phyloP scores from a whole-genome alignment of 2,797 vertebrate genomes.

The Enteromius paludinosus region DNA sequence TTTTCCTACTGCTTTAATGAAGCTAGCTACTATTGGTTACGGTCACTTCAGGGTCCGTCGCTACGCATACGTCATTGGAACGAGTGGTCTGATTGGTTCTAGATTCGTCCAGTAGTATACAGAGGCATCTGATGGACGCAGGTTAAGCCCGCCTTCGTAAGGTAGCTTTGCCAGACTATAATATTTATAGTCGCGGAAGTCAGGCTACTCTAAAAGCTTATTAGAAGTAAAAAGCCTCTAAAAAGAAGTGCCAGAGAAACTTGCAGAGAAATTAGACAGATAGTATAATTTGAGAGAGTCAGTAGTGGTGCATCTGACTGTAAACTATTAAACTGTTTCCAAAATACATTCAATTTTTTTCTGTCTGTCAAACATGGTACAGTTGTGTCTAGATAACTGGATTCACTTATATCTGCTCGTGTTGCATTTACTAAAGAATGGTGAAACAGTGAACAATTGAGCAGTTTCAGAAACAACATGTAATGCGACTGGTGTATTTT shows the following conservation, averaged over 20 bases:
- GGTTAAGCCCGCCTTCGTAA: no score
- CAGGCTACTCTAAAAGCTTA: slow-evolving; percentile 13
- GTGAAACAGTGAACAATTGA: not conserved
- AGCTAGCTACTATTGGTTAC: no score
- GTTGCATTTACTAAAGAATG: not conserved
- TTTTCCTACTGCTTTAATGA: no score
- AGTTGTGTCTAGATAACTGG: not conserved
- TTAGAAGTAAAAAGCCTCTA: slow-evolving; percentile 14
- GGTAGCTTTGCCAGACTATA: no score
- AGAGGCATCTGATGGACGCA: no score
- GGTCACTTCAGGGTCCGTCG: no score
- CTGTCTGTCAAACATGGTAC: not conserved
- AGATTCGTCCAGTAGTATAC: no score
- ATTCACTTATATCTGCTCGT: not conserved
- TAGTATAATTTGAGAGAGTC: not conserved
- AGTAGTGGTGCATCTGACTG: not conserved
- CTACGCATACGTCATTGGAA: no score
- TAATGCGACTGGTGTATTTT: not conserved
- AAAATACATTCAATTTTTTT: not conserved
- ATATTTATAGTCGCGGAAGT: no score
- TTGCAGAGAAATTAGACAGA: not conserved
- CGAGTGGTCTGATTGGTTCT: no score
- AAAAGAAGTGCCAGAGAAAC: not conserved
- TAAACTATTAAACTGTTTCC: not conserved
- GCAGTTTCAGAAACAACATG: no score